Percentiles rank a stretch among this genome's conserved stretches.
These are phyloP conservation scores for Cavia porcellus DNA, from an alignment of 2,113 vertebrate genomes.

Conservation along the genomic window DNA sequence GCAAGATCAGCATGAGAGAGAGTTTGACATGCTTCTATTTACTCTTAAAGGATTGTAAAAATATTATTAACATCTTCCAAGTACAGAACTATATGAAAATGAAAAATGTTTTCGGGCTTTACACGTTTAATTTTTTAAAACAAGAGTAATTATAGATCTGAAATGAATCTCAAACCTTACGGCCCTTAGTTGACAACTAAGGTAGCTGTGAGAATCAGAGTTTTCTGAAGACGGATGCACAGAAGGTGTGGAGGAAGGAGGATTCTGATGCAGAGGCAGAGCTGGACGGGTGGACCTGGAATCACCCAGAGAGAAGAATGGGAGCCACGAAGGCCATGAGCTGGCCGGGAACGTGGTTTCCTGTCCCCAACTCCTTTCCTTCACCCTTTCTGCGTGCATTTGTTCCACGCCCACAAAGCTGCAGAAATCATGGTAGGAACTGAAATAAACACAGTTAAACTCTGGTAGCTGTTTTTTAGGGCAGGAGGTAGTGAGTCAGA, in stretches of 20 bases:
- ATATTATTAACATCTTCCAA: not conserved
- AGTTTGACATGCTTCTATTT: not conserved
- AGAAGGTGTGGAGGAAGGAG: not conserved
- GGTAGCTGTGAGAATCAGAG: not conserved
- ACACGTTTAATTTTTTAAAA: not conserved
- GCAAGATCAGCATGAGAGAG: not conserved
- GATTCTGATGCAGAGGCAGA: not conserved
- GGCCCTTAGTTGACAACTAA: not conserved
- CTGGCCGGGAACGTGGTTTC: not conserved
- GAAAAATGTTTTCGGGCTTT: not conserved
- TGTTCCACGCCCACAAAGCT: not conserved
- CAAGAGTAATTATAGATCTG: not conserved
- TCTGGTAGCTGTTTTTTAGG: not conserved
- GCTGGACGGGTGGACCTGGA: too few relatives aligned
- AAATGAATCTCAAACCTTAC: not conserved
- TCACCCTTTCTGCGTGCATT: not conserved
- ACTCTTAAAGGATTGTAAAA: not conserved
- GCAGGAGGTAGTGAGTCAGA: too few relatives aligned
- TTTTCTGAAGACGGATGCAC: not conserved
- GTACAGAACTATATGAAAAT: slow-evolving; percentile 32
- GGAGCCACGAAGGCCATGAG: not conserved
- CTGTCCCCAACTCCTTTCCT: not conserved
- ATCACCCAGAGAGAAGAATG: not conserved
- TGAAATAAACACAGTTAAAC: not conserved
- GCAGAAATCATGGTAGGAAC: not conserved